A percentile compares a stretch with the other conserved stretches of the same genome.
phyloP scores from a whole-genome alignment of 2,113 vertebrate species.

The Lamprologus sp. region DNA sequence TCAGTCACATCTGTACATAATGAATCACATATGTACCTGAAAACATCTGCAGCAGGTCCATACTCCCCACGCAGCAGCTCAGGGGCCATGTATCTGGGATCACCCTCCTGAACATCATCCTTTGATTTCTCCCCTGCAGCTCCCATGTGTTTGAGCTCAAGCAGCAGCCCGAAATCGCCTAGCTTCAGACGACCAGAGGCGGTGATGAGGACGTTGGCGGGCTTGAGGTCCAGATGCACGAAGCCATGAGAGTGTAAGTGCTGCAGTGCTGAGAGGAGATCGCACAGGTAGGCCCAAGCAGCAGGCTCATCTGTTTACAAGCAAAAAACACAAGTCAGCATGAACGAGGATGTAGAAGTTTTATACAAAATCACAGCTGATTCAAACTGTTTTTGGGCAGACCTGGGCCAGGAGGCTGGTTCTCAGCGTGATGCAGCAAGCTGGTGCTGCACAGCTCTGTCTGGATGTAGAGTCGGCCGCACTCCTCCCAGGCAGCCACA shows the following conservation, averaged over 20 bases:
- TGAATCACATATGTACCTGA: conserved; percentile 71
- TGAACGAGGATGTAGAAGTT: background rate
- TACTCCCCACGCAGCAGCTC: conserved; percentile 81
- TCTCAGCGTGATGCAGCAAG: conserved; percentile 77
- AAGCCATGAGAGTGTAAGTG: conserved; percentile 79
- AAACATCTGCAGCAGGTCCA: conserved; percentile 80
- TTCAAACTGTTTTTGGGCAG: background rate
- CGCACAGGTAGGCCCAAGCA: conserved; percentile 80
- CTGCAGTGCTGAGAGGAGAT: conserved; percentile 77
- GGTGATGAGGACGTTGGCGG: conserved; percentile 83
- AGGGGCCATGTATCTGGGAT: conserved; percentile 88
- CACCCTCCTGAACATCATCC: conserved; percentile 80
- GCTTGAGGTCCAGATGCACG: conserved; percentile 85
- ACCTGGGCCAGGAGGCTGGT: conserved; percentile 60
- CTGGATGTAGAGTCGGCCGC: conserved; percentile 81
- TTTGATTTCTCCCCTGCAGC: conserved; percentile 30
- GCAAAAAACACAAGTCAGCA: background rate
- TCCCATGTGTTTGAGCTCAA: conserved; percentile 57
- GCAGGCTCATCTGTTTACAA: conserved; percentile 64
- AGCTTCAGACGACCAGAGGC: conserved; percentile 79
- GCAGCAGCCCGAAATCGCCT: conserved; percentile 83
- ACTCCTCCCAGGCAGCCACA: conserved; percentile 84
- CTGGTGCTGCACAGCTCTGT: conserved; percentile 83
- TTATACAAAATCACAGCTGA: background rate
- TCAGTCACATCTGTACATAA: background rate